Evolutionary conservation across 2,113 vertebrate genomes (phyloP).

Genomic region (Dendrocopos noguchii): DNA sequence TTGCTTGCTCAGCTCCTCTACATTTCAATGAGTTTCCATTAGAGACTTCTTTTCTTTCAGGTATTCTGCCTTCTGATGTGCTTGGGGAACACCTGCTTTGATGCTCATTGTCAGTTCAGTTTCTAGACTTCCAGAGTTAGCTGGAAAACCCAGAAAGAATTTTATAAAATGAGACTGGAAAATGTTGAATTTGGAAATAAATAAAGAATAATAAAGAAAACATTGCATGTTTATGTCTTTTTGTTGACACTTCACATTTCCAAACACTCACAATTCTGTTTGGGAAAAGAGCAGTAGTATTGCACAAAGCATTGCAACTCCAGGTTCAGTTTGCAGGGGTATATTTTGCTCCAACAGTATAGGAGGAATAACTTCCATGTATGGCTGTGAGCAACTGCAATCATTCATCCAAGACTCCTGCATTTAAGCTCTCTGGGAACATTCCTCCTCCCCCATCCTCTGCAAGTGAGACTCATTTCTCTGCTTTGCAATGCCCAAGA

Average conservation of each 20-base stretch:
- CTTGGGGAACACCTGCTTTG: neutral
- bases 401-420: neutral
- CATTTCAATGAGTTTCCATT: neutral
- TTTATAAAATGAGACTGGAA: neutral
- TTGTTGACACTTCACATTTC: neutral
- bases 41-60: neutral
- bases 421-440: neutral
- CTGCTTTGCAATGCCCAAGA: neutral
- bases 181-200: neutral
- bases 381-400: neutral
- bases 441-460: neutral
- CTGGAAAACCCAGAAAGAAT: neutral
- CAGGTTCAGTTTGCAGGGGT: neutral
- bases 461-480: neutral
- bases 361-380: neutral
- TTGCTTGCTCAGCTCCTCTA: neutral
- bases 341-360: neutral
- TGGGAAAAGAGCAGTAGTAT: neutral
- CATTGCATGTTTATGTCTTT: rapidly evolving
- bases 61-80: neutral
- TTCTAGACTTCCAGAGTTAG: neutral
- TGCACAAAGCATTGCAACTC: neutral
- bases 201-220: neutral
- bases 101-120: neutral
- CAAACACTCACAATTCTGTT: neutral